These are phyloP conservation scores for Morpho helenor DNA, from an alignment of 2,888 invertebrate species.

Conservation along the genomic window DNA sequence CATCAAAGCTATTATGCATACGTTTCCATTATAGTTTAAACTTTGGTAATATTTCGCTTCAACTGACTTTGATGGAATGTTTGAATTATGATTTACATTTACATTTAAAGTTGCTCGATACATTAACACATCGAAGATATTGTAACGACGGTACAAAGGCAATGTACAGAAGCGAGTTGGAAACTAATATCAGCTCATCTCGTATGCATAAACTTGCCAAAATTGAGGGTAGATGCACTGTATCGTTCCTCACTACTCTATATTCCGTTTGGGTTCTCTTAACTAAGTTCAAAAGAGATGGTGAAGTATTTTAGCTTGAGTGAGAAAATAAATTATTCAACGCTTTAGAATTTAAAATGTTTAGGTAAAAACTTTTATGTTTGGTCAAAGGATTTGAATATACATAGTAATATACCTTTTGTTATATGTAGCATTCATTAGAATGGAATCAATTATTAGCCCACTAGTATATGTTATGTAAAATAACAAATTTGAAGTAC, in stretches of 20 bases:
- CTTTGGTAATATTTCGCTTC: conserved; percentile 18
- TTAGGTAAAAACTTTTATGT: not conserved
- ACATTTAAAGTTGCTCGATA: conserved; percentile 28
- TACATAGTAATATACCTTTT: too few relatives aligned
- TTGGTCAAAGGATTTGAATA: too few relatives aligned
- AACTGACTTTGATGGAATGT: conserved; percentile 24
- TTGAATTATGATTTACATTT: conserved; percentile 30
- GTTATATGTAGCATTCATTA: too few relatives aligned
- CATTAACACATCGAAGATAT: conserved; percentile 59
- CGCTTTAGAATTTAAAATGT: conserved; percentile 1
- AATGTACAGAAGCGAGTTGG: conserved; percentile 46
- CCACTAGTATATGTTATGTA: too few relatives aligned
- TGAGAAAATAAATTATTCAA: conserved; percentile 2
- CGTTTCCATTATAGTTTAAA: conserved; percentile 1
- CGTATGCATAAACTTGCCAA: conserved; percentile 58
- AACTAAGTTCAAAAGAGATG: conserved; percentile 23
- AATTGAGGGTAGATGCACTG: conserved; percentile 22
- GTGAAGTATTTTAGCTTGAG: conserved; percentile 5
- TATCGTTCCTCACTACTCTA: conserved; percentile 26
- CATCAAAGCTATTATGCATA: conserved; percentile 7
- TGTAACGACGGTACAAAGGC: conserved; percentile 60
- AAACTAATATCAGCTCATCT: conserved; percentile 64
- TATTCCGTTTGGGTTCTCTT: conserved; percentile 29
- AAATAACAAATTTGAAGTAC: too few relatives aligned
- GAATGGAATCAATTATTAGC: too few relatives aligned